Percentiles rank a stretch among this genome's conserved stretches.
Conservation (phyloP, 2,888 invertebrate species). For the Antheraea assamensis region DNA sequence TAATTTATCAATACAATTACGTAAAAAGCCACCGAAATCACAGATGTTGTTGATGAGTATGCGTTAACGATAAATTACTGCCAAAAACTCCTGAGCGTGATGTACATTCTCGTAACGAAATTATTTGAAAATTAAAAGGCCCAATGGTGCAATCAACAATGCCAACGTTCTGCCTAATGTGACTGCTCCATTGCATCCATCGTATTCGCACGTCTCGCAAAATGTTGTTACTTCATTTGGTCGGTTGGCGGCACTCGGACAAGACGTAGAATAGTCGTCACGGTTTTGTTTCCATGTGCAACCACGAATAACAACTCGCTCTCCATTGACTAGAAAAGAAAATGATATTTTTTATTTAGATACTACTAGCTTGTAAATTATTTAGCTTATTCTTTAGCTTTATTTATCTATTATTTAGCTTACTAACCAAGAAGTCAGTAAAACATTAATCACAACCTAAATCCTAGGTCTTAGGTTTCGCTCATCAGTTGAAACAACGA, state of each 20-base stretch:
- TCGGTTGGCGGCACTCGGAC: slow-evolving; percentile 72
- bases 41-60: background rate
- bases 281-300: slow-evolving; percentile 81
- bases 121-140: slow-evolving; percentile 71
- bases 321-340: slow-evolving; percentile 75
- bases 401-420: too few relatives aligned
- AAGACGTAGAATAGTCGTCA: slow-evolving; percentile 77
- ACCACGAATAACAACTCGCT: slow-evolving; percentile 78
- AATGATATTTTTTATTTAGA: background rate
- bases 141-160: slow-evolving; percentile 65
- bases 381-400: too few relatives aligned
- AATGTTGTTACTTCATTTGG: slow-evolving; percentile 80
- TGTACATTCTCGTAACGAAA: background rate
- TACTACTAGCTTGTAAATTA: background rate
- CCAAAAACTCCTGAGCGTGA: background rate
- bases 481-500: too few relatives aligned
- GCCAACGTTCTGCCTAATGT: slow-evolving; percentile 71
- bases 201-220: slow-evolving; percentile 86
- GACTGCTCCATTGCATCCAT: slow-evolving; percentile 85
- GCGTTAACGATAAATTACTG: background rate
- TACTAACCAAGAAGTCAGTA: too few relatives aligned
- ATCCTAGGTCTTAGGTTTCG: too few relatives aligned
- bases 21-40: background rate
- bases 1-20: background rate
- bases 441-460: too few relatives aligned